phyloP scores from a whole-genome alignment of 1,140 invertebrate species.

The Zaprionus nigranus region DNA sequence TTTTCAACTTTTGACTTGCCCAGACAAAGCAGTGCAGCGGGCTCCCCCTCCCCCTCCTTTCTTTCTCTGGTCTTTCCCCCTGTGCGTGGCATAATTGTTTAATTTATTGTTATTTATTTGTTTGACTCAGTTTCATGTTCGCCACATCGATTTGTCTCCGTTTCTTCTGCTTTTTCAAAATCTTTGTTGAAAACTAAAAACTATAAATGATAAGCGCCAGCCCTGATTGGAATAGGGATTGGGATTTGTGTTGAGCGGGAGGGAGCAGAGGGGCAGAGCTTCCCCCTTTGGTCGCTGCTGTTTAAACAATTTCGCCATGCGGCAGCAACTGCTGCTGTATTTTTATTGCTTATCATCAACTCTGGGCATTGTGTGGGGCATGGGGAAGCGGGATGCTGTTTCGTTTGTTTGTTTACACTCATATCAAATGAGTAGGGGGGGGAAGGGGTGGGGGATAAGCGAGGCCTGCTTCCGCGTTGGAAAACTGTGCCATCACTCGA shows the following conservation, averaged over 20 bases:
- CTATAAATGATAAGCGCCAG: constrained; percentile 54
- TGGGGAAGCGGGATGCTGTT: constrained; percentile 24
- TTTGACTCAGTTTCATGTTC: constrained; percentile 54
- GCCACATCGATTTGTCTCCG: constrained; percentile 63
- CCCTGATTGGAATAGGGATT: constrained; percentile 1
- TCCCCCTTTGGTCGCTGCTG: constrained; percentile 29
- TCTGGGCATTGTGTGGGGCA: constrained; percentile 3
- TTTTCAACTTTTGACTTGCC: constrained; percentile 38
- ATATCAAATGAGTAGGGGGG: constrained; percentile 42
- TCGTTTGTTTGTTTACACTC: constrained; percentile 54
- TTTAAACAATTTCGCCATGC: constrained; percentile 77
- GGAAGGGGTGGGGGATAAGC: constrained; percentile 45
- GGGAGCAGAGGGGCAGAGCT: neutral
- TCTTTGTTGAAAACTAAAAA: constrained; percentile 57
- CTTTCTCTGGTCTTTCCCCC: neutral
- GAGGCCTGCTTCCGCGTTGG: constrained; percentile 58
- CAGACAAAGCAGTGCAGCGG: constrained; percentile 18
- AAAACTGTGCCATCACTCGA: constrained; percentile 68
- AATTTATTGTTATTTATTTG: constrained; percentile 82
- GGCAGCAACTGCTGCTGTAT: constrained; percentile 51
- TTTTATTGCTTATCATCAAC: constrained; percentile 72
- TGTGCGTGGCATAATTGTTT: constrained; percentile 69
- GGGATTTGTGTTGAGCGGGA: neutral
- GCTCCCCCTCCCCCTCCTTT: neutral
- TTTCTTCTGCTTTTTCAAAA: constrained; percentile 50